Conservation (phyloP, 2,113 vertebrate genomes). For the Sinocyclocheilus anophthalmus region DNA sequence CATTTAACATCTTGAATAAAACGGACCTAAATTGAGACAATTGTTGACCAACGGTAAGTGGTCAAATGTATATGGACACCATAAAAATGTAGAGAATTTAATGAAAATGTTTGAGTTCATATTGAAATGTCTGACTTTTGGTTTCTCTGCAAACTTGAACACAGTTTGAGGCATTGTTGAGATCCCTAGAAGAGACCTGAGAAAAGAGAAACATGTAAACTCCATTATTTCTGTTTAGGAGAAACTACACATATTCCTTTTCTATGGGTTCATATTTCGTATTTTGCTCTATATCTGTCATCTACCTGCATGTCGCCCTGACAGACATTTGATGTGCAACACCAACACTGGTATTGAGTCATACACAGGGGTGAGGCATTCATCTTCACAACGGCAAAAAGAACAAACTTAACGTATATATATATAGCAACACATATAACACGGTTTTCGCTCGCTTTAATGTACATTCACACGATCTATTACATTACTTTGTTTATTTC, state of each 20-base stretch:
- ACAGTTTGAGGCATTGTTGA: background rate
- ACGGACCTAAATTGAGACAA: background rate
- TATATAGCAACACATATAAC: background rate
- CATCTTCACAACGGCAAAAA: background rate
- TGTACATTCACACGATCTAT: background rate
- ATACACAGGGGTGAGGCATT: conserved; percentile 50
- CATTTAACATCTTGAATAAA: background rate
- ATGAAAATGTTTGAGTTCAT: background rate
- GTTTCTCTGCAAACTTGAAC: background rate
- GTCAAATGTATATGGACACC: background rate
- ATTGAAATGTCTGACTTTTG: background rate
- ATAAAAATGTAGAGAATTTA: background rate
- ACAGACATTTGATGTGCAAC: conserved; percentile 53
- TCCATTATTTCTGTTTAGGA: background rate
- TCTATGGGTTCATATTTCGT: background rate
- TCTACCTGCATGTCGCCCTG: conserved; percentile 14
- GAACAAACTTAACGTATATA: background rate
- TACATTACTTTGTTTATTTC: conserved; percentile 9
- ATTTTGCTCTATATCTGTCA: background rate
- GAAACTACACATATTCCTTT: background rate
- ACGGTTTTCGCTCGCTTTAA: no score
- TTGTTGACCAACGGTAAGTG: background rate
- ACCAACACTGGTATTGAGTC: conserved; percentile 54
- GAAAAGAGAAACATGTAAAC: background rate
- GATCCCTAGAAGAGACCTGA: background rate